Percentiles rank a stretch among this genome's conserved stretches.
These are phyloP conservation scores for Xylophagus ater DNA, from an alignment of 2,888 invertebrate species.

Conservation along the genomic window DNA sequence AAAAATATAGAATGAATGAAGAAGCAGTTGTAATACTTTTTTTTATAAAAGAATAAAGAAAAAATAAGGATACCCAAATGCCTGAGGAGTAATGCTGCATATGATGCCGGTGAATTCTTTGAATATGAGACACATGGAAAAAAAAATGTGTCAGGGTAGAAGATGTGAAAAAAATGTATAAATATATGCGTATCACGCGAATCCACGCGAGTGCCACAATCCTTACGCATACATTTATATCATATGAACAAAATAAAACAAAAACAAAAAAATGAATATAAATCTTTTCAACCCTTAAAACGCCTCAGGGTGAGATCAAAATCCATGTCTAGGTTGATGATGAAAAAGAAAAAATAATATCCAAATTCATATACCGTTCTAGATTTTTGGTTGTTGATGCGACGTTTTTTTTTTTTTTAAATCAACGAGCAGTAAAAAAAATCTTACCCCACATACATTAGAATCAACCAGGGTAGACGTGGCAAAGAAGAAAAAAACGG, in stretches of 20 bases:
- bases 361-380: too few species aligned
- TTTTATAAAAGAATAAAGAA: too few species aligned
- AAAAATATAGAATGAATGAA: too few species aligned
- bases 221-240: slow-evolving; percentile 6
- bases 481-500: background rate
- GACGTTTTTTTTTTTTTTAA: too few species aligned
- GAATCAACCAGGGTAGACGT: background rate
- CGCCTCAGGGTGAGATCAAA: slow-evolving; percentile 7
- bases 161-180: too few species aligned
- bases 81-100: too few species aligned
- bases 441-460: background rate
- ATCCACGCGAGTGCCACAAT: slow-evolving; percentile 9
- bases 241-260: slow-evolving; percentile 4
- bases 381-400: too few species aligned
- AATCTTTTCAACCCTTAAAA: slow-evolving; percentile 10
- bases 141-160: too few species aligned
- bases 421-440: background rate
- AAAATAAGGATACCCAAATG: too few species aligned
- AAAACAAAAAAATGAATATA: too few species aligned
- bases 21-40: too few species aligned
- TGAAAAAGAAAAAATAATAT: slow-evolving; percentile 1
- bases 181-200: background rate
- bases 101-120: background rate
- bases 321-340: background rate
- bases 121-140: slow-evolving; percentile 3